Evolutionary conservation across 2,888 invertebrate genomes (phyloP).

Genomic region (Allacma fusca): DNA sequence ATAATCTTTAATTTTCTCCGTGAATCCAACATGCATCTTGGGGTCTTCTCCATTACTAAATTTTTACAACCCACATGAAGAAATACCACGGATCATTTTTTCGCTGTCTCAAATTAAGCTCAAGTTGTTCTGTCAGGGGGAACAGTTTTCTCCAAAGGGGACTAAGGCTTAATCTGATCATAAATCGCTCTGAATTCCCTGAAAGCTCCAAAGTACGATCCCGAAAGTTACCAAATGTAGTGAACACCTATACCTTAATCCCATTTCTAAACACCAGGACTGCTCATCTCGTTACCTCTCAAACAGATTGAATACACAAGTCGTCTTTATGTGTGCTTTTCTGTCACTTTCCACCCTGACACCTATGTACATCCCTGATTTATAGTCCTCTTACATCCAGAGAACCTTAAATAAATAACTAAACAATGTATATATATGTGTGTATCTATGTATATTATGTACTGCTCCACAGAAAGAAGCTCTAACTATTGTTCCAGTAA

Average conservation of each 20-base stretch:
- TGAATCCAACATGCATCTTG: background rate
- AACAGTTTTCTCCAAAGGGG: background rate
- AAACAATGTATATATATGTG: too few relatives aligned
- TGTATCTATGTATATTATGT: too few relatives aligned
- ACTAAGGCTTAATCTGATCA: conserved; percentile 24
- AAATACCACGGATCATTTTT: background rate
- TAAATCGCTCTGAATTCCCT: conserved; percentile 29
- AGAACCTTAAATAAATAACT: too few relatives aligned
- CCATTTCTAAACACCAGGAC: background rate
- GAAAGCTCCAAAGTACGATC: background rate
- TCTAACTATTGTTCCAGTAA: too few relatives aligned
- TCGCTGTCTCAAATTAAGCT: background rate
- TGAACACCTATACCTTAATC: conserved; percentile 2
- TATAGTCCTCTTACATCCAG: too few relatives aligned
- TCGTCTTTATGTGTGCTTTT: too few relatives aligned
- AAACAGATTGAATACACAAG: background rate
- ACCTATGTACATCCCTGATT: too few relatives aligned
- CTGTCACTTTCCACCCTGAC: too few relatives aligned
- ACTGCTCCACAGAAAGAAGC: too few relatives aligned
- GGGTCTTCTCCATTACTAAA: background rate
- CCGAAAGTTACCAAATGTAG: background rate
- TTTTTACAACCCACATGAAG: background rate
- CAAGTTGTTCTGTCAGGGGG: background rate
- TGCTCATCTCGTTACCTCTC: background rate
- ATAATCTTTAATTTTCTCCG: background rate